phyloP scores from a whole-genome alignment of 64 coral and sea anemone genomes.

The Platygyra sinensis region DNA sequence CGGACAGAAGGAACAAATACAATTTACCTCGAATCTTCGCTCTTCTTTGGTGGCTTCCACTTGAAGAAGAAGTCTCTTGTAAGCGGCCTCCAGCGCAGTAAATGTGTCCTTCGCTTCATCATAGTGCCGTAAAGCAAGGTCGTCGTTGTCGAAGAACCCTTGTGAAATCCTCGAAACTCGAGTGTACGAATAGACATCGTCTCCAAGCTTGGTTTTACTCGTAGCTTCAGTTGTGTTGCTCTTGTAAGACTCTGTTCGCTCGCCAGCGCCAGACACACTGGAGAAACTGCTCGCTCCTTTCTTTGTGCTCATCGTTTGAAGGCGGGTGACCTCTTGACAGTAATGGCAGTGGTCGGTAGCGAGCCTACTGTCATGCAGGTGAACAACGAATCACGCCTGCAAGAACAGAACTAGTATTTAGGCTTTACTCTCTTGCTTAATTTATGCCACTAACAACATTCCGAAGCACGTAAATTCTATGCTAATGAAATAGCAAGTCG shows the following conservation, averaged over 20 bases:
- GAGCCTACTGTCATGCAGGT: neutral
- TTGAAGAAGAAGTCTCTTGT: slow-evolving; percentile 79
- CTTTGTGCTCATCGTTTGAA: neutral
- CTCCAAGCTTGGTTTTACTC: slow-evolving; percentile 31
- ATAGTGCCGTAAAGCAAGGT: slow-evolving; percentile 78
- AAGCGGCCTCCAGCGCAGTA: slow-evolving; percentile 81
- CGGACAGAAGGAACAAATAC: neutral
- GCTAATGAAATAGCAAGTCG: neutral
- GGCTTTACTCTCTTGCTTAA: slow-evolving; percentile 7
- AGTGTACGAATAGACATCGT: slow-evolving; percentile 71
- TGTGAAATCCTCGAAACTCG: slow-evolving; percentile 70
- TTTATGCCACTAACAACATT: slow-evolving; percentile 35
- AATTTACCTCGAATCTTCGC: slow-evolving; percentile 60
- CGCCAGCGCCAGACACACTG: slow-evolving; percentile 5
- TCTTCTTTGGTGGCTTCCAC: slow-evolving; percentile 62
- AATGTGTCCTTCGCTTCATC: slow-evolving; percentile 86
- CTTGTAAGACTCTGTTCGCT: slow-evolving; percentile 51
- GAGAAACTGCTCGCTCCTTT: slow-evolving; percentile 35
- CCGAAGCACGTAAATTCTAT: slow-evolving; percentile 27
- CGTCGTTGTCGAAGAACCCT: slow-evolving; percentile 73
- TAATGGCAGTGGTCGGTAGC: neutral
- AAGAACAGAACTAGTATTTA: neutral
- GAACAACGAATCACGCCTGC: slow-evolving; percentile 9
- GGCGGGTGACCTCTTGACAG: neutral
- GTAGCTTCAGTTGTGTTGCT: slow-evolving; percentile 49